Evolutionary conservation across 2,888 invertebrate species (phyloP).

Genomic region (Melieria omissa): DNA sequence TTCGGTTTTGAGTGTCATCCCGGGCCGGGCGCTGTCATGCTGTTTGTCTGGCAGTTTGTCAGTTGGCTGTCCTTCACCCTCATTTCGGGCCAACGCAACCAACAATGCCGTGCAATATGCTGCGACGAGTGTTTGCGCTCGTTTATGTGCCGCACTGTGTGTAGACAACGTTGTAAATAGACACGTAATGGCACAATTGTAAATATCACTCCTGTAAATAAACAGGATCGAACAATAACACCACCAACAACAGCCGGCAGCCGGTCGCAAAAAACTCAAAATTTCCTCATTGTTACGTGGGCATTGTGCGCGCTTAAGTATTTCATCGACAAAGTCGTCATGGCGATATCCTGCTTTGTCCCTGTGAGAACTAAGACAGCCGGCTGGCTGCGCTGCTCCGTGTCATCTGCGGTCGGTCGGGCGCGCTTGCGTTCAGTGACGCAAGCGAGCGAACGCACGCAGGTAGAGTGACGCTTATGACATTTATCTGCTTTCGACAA

Average conservation of each 20-base stretch:
- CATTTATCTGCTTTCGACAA: constrained; percentile 14
- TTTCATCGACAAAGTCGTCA: constrained; percentile 35
- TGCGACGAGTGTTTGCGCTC: constrained; percentile 27
- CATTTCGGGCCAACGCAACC: background rate
- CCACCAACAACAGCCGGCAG: background rate
- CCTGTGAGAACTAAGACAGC: constrained; percentile 30
- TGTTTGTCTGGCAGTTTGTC: constrained; percentile 16
- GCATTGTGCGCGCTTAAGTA: constrained; percentile 37
- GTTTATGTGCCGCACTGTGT: constrained; percentile 17
- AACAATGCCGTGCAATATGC: constrained; percentile 11
- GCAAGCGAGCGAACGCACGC: background rate
- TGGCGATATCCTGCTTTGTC: constrained; percentile 18
- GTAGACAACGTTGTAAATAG: constrained; percentile 14
- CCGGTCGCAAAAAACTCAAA: constrained; percentile 9
- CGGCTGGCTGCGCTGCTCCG: background rate
- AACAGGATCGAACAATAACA: constrained; percentile 9
- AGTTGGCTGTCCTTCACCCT: constrained; percentile 9
- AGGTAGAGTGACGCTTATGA: constrained; percentile 20
- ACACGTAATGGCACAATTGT: constrained; percentile 26
- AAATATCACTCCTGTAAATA: constrained; percentile 36
- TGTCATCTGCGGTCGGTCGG: no score
- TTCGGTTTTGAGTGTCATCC: constrained; percentile 48
- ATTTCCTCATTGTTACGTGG: constrained; percentile 8
- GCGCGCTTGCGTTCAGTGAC: no score
- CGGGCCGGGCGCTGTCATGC: constrained; percentile 1